Conservation (phyloP, 2,888 invertebrate species). For the Pristionchus japonicus region DNA sequence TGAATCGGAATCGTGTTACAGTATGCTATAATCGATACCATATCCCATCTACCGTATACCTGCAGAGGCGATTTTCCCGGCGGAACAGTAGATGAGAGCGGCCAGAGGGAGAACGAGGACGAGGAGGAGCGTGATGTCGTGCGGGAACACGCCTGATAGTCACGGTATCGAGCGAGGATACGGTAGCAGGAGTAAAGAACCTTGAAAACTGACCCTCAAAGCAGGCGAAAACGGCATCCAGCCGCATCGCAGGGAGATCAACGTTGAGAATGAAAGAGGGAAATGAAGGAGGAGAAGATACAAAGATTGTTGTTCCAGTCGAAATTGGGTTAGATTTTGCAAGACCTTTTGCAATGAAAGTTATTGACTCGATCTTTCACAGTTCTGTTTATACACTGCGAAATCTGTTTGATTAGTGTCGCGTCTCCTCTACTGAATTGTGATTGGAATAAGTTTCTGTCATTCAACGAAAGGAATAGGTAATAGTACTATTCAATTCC, state of each 20-base stretch:
- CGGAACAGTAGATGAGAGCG: background rate
- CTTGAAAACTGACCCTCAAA: background rate
- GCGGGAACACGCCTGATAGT: background rate
- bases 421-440: no score
- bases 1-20: background rate
- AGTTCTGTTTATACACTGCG: no score
- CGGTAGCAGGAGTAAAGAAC: background rate
- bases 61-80: background rate
- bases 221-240: background rate
- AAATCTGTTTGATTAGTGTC: no score
- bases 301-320: background rate
- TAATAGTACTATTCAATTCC: no score
- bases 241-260: background rate
- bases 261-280: background rate
- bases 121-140: background rate
- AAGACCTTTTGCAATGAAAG: background rate
- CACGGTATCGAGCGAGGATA: background rate
- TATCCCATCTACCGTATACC: conserved; percentile 3
- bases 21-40: background rate
- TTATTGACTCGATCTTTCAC: no score
- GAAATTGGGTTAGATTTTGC: background rate
- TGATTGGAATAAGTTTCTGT: no score
- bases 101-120: background rate
- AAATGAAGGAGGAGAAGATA: background rate
- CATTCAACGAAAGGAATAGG: no score